Percentiles rank a stretch among this genome's conserved stretches.
Evolutionary conservation across 64 coral and sea anemone species (phyloP).

Genomic region (Trachythela sp.): DNA sequence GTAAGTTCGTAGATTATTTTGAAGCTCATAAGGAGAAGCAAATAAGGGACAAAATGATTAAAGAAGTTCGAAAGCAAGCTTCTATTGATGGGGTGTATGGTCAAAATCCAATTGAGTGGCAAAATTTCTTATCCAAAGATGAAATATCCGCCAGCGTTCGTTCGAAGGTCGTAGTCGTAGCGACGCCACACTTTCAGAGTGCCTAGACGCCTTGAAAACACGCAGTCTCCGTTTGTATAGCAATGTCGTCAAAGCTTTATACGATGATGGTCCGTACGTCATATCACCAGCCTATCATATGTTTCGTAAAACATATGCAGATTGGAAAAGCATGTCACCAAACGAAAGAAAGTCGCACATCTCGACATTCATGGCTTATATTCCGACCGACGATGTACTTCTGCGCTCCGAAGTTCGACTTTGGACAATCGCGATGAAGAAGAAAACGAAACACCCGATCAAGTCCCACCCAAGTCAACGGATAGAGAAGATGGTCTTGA

Average conservation of each 20-base stretch:
- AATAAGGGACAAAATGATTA: constrained; percentile 33
- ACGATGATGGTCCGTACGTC: constrained; percentile 50
- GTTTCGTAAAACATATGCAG: constrained; percentile 16
- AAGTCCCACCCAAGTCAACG: not conserved
- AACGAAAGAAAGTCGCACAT: not conserved
- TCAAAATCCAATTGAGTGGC: constrained; percentile 45
- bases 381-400: constrained; percentile 1
- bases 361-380: not conserved
- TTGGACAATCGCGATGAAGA: not conserved
- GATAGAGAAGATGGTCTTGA: not conserved
- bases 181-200: not conserved
- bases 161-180: not conserved
- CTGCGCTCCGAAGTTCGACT: too few relatives aligned
- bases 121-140: constrained; percentile 24
- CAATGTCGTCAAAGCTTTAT: constrained; percentile 44
- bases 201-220: constrained; percentile 27
- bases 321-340: not conserved
- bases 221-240: constrained; percentile 17
- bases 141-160: constrained; percentile 6
- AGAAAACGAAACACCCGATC: not conserved
- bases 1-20: constrained; percentile 42
- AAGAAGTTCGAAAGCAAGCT: not conserved
- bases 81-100: constrained; percentile 23
- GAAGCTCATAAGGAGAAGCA: constrained; percentile 36
- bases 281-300: constrained; percentile 26